These are phyloP conservation scores for Muscicapa comitata DNA, from an alignment of 2,797 vertebrate genomes.

Conservation along the genomic window DNA sequence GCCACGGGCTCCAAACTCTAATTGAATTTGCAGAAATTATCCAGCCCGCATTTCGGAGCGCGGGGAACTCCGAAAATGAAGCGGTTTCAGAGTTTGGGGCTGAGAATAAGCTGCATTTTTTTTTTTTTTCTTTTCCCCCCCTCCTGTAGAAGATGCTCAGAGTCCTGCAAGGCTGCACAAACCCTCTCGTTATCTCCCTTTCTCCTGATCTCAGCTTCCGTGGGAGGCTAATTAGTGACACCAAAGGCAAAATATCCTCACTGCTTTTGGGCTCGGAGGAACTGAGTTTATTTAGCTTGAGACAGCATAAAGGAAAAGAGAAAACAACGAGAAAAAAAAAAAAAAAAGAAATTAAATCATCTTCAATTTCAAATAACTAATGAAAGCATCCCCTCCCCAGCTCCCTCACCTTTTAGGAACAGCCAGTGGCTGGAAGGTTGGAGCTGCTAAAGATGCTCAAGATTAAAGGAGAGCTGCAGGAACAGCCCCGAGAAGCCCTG, in stretches of 20 bases:
- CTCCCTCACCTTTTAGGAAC: slow-evolving; percentile 44
- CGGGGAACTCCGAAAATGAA: neutral
- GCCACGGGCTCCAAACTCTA: neutral
- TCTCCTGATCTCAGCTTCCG: neutral
- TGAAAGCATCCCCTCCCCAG: neutral
- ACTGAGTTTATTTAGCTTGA: slow-evolving; percentile 7
- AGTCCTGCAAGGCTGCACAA: slow-evolving; percentile 20
- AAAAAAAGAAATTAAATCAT: neutral
- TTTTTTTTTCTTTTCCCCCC: neutral
- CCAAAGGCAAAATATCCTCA: slow-evolving; percentile 17
- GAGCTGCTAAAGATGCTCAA: slow-evolving; percentile 30
- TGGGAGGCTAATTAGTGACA: slow-evolving; percentile 23
- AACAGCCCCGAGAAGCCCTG: neutral
- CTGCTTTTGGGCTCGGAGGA: neutral
- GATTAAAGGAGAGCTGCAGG: slow-evolving; percentile 12
- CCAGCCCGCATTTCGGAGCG: neutral
- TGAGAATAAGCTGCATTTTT: neutral
- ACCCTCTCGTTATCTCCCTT: neutral
- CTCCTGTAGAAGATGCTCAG: neutral
- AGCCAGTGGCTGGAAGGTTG: neutral
- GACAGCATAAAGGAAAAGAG: neutral
- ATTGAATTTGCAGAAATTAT: slow-evolving; percentile 28
- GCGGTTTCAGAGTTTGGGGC: slow-evolving; percentile 3
- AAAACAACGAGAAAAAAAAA: neutral
- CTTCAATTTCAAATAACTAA: slow-evolving; percentile 2